Evolutionary conservation across 2,888 invertebrate species (phyloP), one percentile per base, ranked within the genome.

Genomic region (Nemurella pictetii): DNA sequence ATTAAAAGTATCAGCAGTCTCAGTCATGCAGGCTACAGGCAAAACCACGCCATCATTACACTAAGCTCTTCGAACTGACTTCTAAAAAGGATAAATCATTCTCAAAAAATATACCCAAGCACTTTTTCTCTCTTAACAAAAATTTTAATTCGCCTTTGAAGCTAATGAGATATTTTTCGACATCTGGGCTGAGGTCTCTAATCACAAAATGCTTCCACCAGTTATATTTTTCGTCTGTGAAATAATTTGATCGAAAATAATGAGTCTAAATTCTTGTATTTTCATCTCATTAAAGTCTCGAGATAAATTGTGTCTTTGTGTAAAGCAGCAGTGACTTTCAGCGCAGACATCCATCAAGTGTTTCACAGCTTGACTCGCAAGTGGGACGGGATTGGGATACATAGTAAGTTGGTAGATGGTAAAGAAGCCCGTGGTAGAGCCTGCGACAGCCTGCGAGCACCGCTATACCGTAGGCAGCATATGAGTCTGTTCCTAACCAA

Each of bases 201-300:
- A 20, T 55, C 55, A 55, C 2, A 20, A 20, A 55, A 55, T 55
- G 9, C 55, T 55, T 20, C 12, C 1, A 20, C 55, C 15, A 55
- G 15, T 7, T 7, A 55, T 55, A 55, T 55, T 26, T 75, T 75
- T 75, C 5, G 27, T 28, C 75, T 27, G 75, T 75, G 9, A 75
- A 75, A 75, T 28, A 75, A 75, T 75, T 75, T 75, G 28, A 20
- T 75, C 28, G 27, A 75, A 55, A 75, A 75, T 75, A 75, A 75
- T 27, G 75, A 75, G 28, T 75, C 26, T n/a, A 75, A 75, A 28
- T 27, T 27, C 75, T 28, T 28, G 75, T 27, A 75, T 75, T 75
- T 73, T 26, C 28, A 75, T 75, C 26, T 75, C 75, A 75, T 75
- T 28, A 75, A 75, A 75, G 4, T 75, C 26, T 27, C 28, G 75